Percentiles rank a stretch among this genome's conserved stretches.
Evolutionary conservation across 2,113 vertebrate species (phyloP).

Genomic region (Fulica atra): DNA sequence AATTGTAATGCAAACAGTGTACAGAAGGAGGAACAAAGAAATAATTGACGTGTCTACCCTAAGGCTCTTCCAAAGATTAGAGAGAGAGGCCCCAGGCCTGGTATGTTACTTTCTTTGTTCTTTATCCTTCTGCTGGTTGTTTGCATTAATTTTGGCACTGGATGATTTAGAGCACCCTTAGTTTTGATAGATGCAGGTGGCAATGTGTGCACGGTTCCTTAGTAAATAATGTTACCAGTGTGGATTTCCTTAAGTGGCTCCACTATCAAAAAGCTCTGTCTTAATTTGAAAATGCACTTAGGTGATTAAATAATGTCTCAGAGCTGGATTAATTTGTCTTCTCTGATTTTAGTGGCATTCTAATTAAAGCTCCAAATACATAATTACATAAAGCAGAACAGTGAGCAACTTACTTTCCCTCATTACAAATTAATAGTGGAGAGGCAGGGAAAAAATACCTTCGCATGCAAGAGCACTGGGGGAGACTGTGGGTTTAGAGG

Average conservation of each 20-base stretch:
- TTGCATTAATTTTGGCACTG: constrained; percentile 60
- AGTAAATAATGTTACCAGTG: constrained; percentile 43
- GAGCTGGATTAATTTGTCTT: constrained; percentile 28
- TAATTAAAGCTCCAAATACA: constrained; percentile 43
- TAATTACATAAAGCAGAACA: constrained; percentile 41
- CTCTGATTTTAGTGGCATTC: constrained; percentile 15
- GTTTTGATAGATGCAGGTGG: constrained; percentile 60
- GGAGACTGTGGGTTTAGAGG: background rate
- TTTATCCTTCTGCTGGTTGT: constrained; percentile 29
- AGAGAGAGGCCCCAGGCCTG: constrained; percentile 17
- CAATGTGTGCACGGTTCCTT: background rate
- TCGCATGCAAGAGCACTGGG: background rate
- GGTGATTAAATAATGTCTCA: constrained; percentile 63
- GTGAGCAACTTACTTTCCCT: background rate
- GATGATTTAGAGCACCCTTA: constrained; percentile 56
- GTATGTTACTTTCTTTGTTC: constrained; percentile 60
- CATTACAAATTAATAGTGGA: background rate
- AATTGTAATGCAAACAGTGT: constrained; percentile 44
- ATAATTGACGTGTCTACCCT: constrained; percentile 9
- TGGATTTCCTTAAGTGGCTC: constrained; percentile 42
- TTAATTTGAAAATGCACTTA: constrained; percentile 49
- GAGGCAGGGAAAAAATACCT: background rate
- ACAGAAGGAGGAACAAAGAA: constrained; percentile 54
- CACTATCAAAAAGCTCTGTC: constrained; percentile 54
- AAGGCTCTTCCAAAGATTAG: constrained; percentile 48